A percentile compares a stretch with the other conserved stretches of the same genome.
These are phyloP conservation scores for Vollenhovia emeryi DNA, from an alignment of 1,140 invertebrate species.

Conservation along the genomic window DNA sequence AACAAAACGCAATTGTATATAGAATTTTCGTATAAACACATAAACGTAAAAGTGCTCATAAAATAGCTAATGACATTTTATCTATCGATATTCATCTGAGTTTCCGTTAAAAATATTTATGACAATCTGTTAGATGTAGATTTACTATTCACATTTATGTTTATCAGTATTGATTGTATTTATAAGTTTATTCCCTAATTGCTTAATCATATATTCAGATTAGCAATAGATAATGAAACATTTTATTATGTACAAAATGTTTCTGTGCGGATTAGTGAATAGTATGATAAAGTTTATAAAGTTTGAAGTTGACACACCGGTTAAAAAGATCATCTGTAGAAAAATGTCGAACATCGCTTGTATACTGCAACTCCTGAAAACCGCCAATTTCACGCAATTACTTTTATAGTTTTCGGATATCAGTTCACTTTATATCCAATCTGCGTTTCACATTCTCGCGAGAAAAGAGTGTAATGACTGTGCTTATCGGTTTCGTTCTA, in stretches of 20 bases:
- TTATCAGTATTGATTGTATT: neutral
- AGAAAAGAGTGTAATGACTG: neutral
- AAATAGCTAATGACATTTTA: neutral
- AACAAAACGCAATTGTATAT: neutral
- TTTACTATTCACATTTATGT: neutral
- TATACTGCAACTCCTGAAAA: neutral
- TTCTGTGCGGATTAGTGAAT: neutral
- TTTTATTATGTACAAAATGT: neutral
- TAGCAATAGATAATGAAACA: neutral
- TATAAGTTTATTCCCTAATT: neutral
- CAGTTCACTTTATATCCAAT: neutral
- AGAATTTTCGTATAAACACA: neutral
- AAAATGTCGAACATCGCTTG: neutral
- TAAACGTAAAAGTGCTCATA: neutral
- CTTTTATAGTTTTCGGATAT: conserved; percentile 6
- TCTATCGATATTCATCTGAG: neutral
- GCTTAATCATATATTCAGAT: neutral
- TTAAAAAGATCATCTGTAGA: neutral
- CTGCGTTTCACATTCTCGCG: neutral
- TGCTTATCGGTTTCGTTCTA: neutral
- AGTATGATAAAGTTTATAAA: neutral
- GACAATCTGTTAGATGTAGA: neutral
- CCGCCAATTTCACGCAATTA: conserved; percentile 5
- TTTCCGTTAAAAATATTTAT: neutral
- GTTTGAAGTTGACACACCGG: no score